Conservation (phyloP, 2,797 vertebrate genomes). For the Eremophila alpestris region DNA sequence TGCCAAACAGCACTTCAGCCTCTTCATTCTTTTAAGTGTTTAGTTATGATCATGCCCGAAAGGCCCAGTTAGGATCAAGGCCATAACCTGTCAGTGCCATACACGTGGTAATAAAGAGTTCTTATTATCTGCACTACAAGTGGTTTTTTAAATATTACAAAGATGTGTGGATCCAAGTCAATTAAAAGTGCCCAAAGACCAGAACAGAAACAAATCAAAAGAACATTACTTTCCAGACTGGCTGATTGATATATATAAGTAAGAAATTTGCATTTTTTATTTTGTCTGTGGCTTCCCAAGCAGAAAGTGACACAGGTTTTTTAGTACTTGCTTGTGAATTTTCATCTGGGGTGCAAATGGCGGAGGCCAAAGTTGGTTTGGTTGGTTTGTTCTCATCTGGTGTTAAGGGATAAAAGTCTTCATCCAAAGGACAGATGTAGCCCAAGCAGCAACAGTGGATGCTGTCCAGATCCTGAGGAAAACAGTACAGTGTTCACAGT, state of each 20-base stretch:
- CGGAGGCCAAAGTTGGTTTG: background rate
- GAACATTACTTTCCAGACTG: background rate
- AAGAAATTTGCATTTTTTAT: background rate
- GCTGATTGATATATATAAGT: background rate
- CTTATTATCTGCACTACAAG: background rate
- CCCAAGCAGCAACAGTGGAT: background rate
- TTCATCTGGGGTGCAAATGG: background rate
- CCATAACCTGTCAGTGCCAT: background rate
- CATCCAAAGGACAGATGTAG: background rate
- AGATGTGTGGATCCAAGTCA: background rate
- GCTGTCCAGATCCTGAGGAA: background rate
- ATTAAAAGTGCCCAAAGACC: background rate
- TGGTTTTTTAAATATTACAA: background rate
- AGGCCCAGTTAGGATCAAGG: background rate
- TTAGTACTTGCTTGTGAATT: background rate
- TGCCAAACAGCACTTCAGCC: background rate
- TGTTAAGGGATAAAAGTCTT: background rate
- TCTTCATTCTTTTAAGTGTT: background rate
- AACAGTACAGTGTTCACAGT: fast-evolving
- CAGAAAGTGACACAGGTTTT: background rate
- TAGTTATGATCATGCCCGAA: background rate
- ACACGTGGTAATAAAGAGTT: background rate
- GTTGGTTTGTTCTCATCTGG: background rate
- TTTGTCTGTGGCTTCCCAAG: background rate
- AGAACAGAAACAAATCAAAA: background rate